Evolutionary conservation across 2,797 vertebrate genomes (phyloP), one percentile per base, ranked within the genome.

Genomic region (Anguilla obscura): DNA sequence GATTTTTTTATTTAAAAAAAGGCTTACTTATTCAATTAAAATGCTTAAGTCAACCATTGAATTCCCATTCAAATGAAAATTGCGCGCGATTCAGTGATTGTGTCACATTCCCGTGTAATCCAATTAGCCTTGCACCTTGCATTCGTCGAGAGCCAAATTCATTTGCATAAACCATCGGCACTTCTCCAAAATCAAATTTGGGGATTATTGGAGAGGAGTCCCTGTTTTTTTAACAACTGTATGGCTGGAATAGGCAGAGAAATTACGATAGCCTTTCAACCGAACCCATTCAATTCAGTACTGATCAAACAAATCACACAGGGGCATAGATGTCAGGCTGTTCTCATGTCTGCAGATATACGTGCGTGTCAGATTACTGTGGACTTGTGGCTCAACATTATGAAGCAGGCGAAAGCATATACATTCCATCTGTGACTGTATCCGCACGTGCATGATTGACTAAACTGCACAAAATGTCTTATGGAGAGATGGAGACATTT

Each of bases 71-170:
- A 79, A 33, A 79, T 40, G 30, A 36, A 36, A 79, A 79, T 16
- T 6, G 30, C 12, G 4, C 33, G 69, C 8, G n/a, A 74, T 30
- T 33, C 69, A 30, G 69, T 4, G 30, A 40, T 79, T 79, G 74
- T 40, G 30, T 79, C 74, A 79, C 33, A 79, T 16, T 40, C 14
- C 33, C 3, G 33, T 12, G 12, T 79, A 40, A 79, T 79, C 33
- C 74, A 79, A 79, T 79, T 79, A 79, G 74, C 69, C 27, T 16
- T 36, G 69, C 69, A 74, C 74, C 33, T 79, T 40, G 8, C 33
- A 33, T 79, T 79, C 74, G 36, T 1, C 10, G 66, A 71, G 66
- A 71, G 66, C 66, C 66, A 71, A 71, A 14, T 18, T 40, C 66
- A 79, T 79, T 79, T 79, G 74, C 74, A 79, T 18, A 7, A 79